Evolutionary conservation across 2,888 invertebrate species (phyloP), one percentile per base, ranked within the genome.

Genomic region (Leucophenga montana): DNA sequence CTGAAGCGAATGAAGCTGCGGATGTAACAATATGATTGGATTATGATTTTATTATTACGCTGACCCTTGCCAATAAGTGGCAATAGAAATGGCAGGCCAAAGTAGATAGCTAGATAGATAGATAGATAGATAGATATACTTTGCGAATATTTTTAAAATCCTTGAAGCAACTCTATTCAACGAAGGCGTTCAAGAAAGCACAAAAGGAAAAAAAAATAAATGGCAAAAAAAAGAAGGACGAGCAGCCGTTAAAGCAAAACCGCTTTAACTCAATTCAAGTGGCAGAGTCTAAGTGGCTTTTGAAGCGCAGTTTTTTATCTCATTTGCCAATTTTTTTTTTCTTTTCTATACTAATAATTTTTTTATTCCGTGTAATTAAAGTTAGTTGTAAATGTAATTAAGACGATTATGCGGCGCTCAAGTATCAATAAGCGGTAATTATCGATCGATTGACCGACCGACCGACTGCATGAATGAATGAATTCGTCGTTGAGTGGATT

Each of bases 21-120:
- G 82, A 82, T 82, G 82, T 81, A 79, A 77, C 83, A 82, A 82
- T 83, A 85, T 86, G 86, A 86, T 86, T 86, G 85, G 85, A 86
- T 86, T 85, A 86, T 85, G 85, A 85, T 85, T 85, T 85, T 85
- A 81, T 82, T 78, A 85, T 85, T 85, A 82, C 85, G 85, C 81
- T 83, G 84, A 84, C 80, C 79, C 77, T 79, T 77, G 74, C 76
- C 70, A 72, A 72, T 39, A 39, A 39, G 39, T 39, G 39, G 39
- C 39, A 39, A 39, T 39, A 39, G 39, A 39, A 39, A 70, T 50
- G 65, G 39, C 39, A 39, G 39, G 39, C 39, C 8, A 39, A 39
- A 39, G 39, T 1, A 39, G 39, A 39, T 39, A 39, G 39, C 4
- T 16, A 48, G 48, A 48, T 16, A 1, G 48, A 48, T 5, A 48